Base-by-base conservation (phyloP, 2,888 invertebrate genomes). In the Mesorhabditis spiculigera region DNA sequence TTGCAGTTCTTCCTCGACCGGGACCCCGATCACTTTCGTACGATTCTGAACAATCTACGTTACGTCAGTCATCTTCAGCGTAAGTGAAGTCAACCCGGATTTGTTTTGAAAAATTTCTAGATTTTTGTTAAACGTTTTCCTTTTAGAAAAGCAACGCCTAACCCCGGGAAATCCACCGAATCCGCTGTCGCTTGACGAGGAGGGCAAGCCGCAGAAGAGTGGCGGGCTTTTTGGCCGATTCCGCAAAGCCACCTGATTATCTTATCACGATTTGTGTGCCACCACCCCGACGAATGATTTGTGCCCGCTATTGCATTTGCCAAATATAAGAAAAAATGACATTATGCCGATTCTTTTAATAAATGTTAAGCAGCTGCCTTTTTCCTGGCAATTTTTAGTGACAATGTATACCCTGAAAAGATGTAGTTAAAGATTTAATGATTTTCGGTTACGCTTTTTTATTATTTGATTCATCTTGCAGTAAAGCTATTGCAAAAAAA, bases 1-100 rank as follows among this genome's bases (percentile, higher is more conserved):
- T 50, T 50, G 8, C 58, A 50, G 58, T 50, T 50, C 58, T 50
- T 50, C 58, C n/a, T 50, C 10, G 58, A 50, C 58, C 58, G 58
- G 8, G 58, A 50, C n/a, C 58, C 58, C n/a, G 58, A 50, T 3
- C 58, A 50, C 10, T 50, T 50, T 50, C 58, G 58, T 50, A 50
- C n/a, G 8, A 13, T 50, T 10, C 58, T 50, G 10, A 50, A 50
- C 58, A 50, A 50, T 3, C n/a, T 50, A n/a, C 58, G 58, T 3
- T 50, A 50, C 58, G 58, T 50, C n/a, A 13, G 10, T n/a, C n/a
- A 50, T 50, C n/a, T 50, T 10, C 8, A n/a, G n/a, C 28, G 28
- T 28, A 28, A 28, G 28, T 28, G 28, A 13, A 50, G 1, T 2
- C 8, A n/a, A 3, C 58, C 58, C 1, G 3, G 8, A 50, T n/a